Conservation (phyloP, 2,888 invertebrate species). For the Drosophila subquinaria region DNA sequence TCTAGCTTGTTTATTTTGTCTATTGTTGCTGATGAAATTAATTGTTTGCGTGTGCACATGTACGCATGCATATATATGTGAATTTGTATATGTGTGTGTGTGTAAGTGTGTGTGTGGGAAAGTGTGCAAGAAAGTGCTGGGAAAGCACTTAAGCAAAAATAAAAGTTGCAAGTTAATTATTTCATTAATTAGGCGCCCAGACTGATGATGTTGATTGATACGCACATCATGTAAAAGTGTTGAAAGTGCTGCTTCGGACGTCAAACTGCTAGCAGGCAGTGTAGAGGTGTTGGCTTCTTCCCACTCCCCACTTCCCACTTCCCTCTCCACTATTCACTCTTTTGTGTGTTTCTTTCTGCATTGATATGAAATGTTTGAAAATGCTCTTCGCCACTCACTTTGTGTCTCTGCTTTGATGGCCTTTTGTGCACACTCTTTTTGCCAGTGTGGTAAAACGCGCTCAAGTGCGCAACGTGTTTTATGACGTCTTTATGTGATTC, state of each 20-base stretch:
- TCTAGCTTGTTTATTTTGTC: slow-evolving; percentile 38
- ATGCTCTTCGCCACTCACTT: slow-evolving; percentile 3
- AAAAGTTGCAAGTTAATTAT: slow-evolving; percentile 78
- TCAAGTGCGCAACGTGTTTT: slow-evolving; percentile 61
- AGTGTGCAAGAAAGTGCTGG: slow-evolving; percentile 49
- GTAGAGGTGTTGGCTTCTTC: slow-evolving; percentile 4
- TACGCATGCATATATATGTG: background rate
- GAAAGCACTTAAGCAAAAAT: slow-evolving; percentile 66
- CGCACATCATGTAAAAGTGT: slow-evolving; percentile 49
- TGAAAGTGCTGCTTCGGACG: slow-evolving; percentile 36
- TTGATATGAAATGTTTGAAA: slow-evolving; percentile 32
- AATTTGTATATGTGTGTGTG: slow-evolving; percentile 3
- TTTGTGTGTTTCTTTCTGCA: slow-evolving; percentile 2
- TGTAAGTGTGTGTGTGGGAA: slow-evolving; percentile 13
- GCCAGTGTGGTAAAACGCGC: slow-evolving; percentile 46
- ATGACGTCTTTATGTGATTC: slow-evolving; percentile 69
- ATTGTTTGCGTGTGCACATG: slow-evolving; percentile 62
- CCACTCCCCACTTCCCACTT: background rate
- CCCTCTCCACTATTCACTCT: background rate
- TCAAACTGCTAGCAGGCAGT: slow-evolving; percentile 10
- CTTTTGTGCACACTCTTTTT: slow-evolving; percentile 15
- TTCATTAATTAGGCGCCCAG: slow-evolving; percentile 73
- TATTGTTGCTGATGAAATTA: slow-evolving; percentile 63
- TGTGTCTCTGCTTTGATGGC: slow-evolving; percentile 16
- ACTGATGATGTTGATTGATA: slow-evolving; percentile 76